Evolutionary conservation across 2,797 vertebrate species (phyloP).

Genomic region (Squalus acanthias): DNA sequence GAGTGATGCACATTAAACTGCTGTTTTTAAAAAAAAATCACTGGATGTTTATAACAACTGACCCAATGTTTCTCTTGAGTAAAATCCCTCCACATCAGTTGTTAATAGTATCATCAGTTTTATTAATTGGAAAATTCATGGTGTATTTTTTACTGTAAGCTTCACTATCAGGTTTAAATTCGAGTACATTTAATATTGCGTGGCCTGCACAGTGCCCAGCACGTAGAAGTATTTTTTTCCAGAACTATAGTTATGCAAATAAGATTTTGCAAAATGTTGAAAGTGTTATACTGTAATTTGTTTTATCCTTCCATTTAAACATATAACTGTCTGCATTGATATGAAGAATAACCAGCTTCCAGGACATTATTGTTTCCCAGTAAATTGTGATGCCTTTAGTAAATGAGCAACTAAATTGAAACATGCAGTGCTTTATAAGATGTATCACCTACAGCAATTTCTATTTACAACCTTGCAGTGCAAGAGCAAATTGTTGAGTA

Average conservation of each 20-base stretch:
- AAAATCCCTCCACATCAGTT: not conserved
- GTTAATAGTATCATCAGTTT: not conserved
- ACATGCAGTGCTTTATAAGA: slow-evolving; percentile 25
- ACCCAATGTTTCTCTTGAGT: not conserved
- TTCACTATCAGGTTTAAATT: not conserved
- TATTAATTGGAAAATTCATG: slow-evolving; percentile 10
- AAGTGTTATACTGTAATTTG: not conserved
- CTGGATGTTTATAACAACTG: not conserved
- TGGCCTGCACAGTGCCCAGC: not conserved
- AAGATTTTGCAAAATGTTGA: not conserved
- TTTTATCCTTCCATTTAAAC: not conserved
- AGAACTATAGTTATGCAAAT: not conserved
- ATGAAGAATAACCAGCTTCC: not conserved
- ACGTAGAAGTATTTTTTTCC: not conserved
- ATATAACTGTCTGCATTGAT: not conserved
- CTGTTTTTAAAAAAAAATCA: not conserved
- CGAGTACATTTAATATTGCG: not conserved
- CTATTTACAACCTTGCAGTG: slow-evolving; percentile 11
- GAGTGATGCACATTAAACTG: not conserved
- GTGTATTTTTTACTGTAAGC: not conserved
- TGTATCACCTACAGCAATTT: slow-evolving; percentile 30
- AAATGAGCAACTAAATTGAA: slow-evolving; percentile 25
- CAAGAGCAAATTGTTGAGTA: not conserved
- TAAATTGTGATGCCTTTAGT: slow-evolving; percentile 20
- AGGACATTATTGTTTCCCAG: slow-evolving; percentile 15